A percentile compares a stretch with the other conserved stretches of the same genome.
phyloP scores from a whole-genome alignment of 2,113 vertebrate species.

The Motacilla tschutschensis region DNA sequence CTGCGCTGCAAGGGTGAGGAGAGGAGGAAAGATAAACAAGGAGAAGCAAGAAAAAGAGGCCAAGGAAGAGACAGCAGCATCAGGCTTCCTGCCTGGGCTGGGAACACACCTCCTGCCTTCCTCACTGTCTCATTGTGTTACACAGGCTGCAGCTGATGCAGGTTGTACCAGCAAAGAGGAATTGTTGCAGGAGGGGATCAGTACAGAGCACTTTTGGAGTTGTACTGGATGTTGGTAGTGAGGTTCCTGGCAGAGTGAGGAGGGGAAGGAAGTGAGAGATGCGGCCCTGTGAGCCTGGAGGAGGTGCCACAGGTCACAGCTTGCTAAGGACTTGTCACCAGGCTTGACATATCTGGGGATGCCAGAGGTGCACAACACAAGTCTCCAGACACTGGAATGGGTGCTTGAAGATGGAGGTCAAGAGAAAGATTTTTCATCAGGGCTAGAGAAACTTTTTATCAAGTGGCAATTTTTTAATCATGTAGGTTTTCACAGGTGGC shows the following conservation, averaged over 20 bases:
- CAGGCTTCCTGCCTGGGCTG: not conserved
- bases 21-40: not conserved
- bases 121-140: not conserved
- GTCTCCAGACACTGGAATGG: not conserved
- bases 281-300: not conserved
- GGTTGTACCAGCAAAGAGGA: not conserved
- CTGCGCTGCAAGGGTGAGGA: not conserved
- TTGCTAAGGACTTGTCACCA: not conserved
- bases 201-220: not conserved
- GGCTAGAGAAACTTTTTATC: not conserved
- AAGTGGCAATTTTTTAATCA: not conserved
- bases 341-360: not conserved
- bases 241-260: not conserved
- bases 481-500: not conserved
- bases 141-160: not conserved
- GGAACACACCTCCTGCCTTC: not conserved
- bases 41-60: not conserved
- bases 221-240: accelerated
- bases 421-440: not conserved
- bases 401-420: not conserved
- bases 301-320: not conserved
- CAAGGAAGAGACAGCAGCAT: not conserved
- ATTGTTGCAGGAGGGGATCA: not conserved
- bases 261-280: too few species aligned
- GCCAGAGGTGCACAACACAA: not conserved